Evolutionary conservation across 2,888 invertebrate species (phyloP).

Genomic region (Catonia carolina): DNA sequence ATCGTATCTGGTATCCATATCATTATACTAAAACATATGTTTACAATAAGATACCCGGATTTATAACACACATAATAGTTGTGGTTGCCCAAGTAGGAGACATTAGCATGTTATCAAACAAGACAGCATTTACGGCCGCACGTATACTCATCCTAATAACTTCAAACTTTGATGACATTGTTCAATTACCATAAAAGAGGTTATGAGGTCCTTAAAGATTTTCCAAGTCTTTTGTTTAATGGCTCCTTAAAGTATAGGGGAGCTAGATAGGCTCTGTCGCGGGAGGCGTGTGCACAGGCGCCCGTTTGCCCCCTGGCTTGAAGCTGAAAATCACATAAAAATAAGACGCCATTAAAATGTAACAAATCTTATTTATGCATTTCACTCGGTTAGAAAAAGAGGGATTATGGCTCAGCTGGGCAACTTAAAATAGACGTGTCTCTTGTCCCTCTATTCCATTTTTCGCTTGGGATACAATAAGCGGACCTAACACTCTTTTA

Average conservation of each 20-base stretch:
- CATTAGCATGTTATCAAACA: conserved; percentile 12
- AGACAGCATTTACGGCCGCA: background rate
- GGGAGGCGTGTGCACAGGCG: background rate
- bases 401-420: too few species aligned
- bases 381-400: too few species aligned
- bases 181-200: conserved; percentile 25
- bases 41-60: too few species aligned
- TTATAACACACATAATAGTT: too few species aligned
- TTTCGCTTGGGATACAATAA: too few species aligned
- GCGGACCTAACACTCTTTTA: too few species aligned
- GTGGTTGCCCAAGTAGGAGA: background rate
- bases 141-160: conserved; percentile 17
- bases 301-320: background rate
- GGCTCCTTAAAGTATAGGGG: background rate
- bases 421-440: too few species aligned
- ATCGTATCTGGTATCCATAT: too few species aligned
- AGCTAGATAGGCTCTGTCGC: background rate
- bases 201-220: conserved; percentile 24
- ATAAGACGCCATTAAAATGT: conserved; percentile 6
- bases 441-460: too few species aligned
- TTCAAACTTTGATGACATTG: conserved; percentile 24
- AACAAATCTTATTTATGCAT: conserved; percentile 4
- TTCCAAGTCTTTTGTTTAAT: conserved; percentile 25
- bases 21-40: too few species aligned
- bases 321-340: conserved; percentile 8